A percentile compares a stretch with the other conserved stretches of the same genome.
Evolutionary conservation across 2,797 vertebrate genomes (phyloP).

Genomic region (Mormyrus hasselquistii): DNA sequence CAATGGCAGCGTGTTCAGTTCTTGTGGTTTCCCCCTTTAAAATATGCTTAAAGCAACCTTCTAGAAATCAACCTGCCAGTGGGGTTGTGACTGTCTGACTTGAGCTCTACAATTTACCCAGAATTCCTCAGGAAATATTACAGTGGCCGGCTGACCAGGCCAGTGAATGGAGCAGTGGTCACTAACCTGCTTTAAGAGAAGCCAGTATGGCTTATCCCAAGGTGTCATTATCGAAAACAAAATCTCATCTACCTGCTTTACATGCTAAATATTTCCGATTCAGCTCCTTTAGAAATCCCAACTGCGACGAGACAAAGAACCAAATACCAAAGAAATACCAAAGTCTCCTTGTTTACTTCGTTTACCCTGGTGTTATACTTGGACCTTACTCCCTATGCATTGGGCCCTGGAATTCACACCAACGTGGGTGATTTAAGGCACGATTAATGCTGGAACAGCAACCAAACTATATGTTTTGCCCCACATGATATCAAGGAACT

Average conservation of each 20-base stretch:
- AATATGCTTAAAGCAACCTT: not conserved
- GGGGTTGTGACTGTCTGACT: not conserved
- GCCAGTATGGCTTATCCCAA: not conserved
- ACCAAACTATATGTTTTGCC: not conserved
- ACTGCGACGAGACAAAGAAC: not conserved
- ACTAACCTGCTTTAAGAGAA: not conserved
- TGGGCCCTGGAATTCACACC: not conserved
- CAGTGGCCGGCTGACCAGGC: not conserved
- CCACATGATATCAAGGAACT: not conserved
- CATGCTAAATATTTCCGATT: not conserved
- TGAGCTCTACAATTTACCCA: not conserved
- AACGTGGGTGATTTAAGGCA: not conserved
- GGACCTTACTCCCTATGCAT: not conserved
- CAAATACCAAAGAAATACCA: not conserved
- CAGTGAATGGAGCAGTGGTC: not conserved
- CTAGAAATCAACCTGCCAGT: not conserved
- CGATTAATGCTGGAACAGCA: not conserved
- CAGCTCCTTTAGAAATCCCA: not conserved
- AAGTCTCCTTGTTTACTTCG: not conserved
- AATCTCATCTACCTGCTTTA: not conserved
- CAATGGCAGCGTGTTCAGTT: not conserved
- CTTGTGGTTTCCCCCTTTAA: not conserved
- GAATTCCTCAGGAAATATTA: not conserved
- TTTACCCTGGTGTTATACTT: not conserved
- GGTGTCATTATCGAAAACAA: not conserved